phyloP scores from a whole-genome alignment of 2,888 invertebrate genomes.

The Apodemia hepburni region DNA sequence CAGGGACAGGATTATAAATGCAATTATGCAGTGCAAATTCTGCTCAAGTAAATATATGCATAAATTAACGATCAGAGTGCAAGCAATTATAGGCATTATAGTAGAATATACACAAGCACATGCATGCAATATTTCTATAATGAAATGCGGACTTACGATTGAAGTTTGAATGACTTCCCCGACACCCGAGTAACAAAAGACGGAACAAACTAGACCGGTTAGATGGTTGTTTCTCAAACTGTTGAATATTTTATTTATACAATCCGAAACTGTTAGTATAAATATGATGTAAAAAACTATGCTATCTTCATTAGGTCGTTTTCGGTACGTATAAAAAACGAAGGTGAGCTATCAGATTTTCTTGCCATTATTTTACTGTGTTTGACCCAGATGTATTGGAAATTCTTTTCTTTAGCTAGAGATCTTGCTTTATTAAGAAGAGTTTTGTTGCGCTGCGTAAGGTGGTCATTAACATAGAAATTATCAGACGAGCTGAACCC shows the following conservation, averaged over 20 bases:
- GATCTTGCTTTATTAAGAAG: constrained; percentile 21
- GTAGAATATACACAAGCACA: too few species aligned
- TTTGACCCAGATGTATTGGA: constrained; percentile 29
- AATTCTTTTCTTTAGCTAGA: constrained; percentile 27
- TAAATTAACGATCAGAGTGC: not conserved
- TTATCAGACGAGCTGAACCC: constrained; percentile 22
- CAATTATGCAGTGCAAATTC: not conserved
- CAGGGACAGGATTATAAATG: not conserved
- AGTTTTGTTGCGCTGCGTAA: constrained; percentile 24
- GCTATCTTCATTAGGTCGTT: constrained; percentile 26
- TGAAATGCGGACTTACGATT: constrained; percentile 17
- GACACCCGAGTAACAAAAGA: constrained; percentile 17
- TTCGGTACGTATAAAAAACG: constrained; percentile 28
- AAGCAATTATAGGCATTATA: constrained; percentile 1
- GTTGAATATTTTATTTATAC: constrained; percentile 6
- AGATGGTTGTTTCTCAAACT: constrained; percentile 22
- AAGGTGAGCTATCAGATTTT: constrained; percentile 27
- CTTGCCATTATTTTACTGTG: constrained; percentile 31
- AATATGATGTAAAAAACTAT: constrained; percentile 2
- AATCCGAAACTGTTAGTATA: not conserved
- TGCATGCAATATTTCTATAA: not conserved
- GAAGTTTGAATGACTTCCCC: constrained; percentile 16
- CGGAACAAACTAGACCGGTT: constrained; percentile 16
- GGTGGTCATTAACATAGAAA: constrained; percentile 28
- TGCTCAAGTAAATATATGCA: not conserved